Evolutionary conservation across 2,888 invertebrate genomes (phyloP), one percentile per base, ranked within the genome.

Genomic region (Scaeva pyrastri): DNA sequence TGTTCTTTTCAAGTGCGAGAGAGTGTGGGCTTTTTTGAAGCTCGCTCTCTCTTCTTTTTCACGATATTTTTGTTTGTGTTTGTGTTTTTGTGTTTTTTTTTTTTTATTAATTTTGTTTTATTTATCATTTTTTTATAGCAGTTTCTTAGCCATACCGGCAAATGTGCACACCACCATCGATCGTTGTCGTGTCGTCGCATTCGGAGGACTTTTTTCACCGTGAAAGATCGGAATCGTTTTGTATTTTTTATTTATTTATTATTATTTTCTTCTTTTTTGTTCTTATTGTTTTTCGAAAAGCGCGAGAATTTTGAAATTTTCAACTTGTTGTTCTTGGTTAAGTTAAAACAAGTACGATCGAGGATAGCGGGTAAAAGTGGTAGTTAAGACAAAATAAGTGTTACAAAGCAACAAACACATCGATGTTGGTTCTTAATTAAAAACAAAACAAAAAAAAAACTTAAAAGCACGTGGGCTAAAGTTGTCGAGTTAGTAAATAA

Each of bases 181-280:
- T 75, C 84, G 84, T 71, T 66, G 52, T 74, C 62, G 64, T 52
- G 14, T 62, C 48, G 68, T 70, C 84, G 84, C 84, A 84, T 80
- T 84, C 84, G 80, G 84, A 84, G 80, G 84, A 84, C 79, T 84
- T 84, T 84, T 80, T 84, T 84, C 84, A 12, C 71, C 48, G 80
- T 56, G 66, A 80, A 43, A 80, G 79, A 84, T 75, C 84, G 66
- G 50, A 84, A 80, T 64, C 56, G 64, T 52, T 84, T 68, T 31
- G 31, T 31, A 0, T 31, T 31, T 31, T 31, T 31, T 5, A n/a
- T n/a, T n/a, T n/a, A n/a, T n/a, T n/a, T n/a, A n/a, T n/a, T n/a
- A n/a, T n/a, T n/a, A n/a, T n/a, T n/a, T n/a, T n/a, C 8, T 31
- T 31, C 8, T 31, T 5, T 31, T 31, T 31, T 31, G 31, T 31